Conservation (phyloP, 1,140 invertebrate species). For the Onthophagus taurus region DNA sequence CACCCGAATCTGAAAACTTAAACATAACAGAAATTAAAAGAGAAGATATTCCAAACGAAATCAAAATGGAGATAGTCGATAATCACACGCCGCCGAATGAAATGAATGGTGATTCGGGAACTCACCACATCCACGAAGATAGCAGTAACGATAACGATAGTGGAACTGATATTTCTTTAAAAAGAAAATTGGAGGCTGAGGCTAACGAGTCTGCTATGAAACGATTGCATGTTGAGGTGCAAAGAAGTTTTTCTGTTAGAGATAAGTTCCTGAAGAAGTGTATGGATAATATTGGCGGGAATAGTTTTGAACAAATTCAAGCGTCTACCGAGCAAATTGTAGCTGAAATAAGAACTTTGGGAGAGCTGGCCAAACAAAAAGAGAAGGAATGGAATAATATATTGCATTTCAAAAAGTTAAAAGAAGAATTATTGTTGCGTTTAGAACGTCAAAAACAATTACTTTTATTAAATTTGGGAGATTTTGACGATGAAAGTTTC, state of each 20-base stretch:
- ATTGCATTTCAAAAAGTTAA: slow-evolving; percentile 65
- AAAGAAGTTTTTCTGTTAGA: slow-evolving; percentile 44
- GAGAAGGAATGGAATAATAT: slow-evolving; percentile 79
- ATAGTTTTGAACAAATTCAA: slow-evolving; percentile 48
- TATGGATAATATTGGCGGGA: slow-evolving; percentile 45
- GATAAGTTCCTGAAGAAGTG: slow-evolving; percentile 50
- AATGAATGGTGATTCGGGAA: slow-evolving; percentile 2
- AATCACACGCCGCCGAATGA: slow-evolving; percentile 4
- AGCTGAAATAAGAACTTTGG: slow-evolving; percentile 53
- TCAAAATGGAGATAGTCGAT: slow-evolving; percentile 8
- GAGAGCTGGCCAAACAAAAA: slow-evolving; percentile 60
- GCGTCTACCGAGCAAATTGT: slow-evolving; percentile 47
- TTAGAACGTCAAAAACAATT: slow-evolving; percentile 57
- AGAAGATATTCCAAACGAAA: slow-evolving; percentile 12
- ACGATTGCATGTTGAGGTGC: slow-evolving; percentile 43
- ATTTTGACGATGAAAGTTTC: slow-evolving; percentile 14
- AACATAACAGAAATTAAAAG: slow-evolving; percentile 14
- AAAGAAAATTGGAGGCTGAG: slow-evolving; percentile 28
- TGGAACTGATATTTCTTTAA: slow-evolving; percentile 10
- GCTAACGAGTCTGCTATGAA: slow-evolving; percentile 37
- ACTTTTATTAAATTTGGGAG: slow-evolving; percentile 29
- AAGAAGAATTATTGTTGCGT: slow-evolving; percentile 65
- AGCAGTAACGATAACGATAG: slow-evolving; percentile 17
- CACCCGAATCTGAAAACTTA: slow-evolving; percentile 15
- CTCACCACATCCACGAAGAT: slow-evolving; percentile 16